Percentiles rank a stretch among this genome's conserved stretches.
Evolutionary conservation across 2,797 vertebrate species (phyloP).

Genomic region (Acrossocheilus wenchowensis): DNA sequence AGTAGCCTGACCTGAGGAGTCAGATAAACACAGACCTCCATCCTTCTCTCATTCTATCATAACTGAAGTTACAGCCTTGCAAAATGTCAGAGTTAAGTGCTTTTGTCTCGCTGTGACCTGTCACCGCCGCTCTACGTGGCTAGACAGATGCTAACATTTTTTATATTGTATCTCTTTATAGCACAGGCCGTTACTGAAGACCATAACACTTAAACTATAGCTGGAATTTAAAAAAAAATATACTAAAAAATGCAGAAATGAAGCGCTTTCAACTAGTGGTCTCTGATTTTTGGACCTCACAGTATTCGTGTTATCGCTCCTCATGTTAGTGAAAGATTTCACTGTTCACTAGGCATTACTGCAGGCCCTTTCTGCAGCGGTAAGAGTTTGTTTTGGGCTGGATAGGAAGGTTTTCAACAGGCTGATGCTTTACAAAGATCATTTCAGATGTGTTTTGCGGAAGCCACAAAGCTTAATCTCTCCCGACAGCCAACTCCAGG

Average conservation of each 20-base stretch:
- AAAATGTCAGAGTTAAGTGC: slow-evolving; percentile 49
- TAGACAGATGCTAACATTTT: slow-evolving; percentile 32
- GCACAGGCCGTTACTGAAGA: neutral
- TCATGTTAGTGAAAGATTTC: slow-evolving; percentile 25
- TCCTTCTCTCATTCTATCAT: slow-evolving; percentile 31
- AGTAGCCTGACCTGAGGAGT: slow-evolving; percentile 41
- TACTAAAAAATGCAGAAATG: neutral
- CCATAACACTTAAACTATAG: neutral
- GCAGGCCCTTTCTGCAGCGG: neutral
- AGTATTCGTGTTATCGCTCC: neutral
- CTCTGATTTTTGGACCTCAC: neutral
- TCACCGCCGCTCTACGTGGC: slow-evolving; percentile 14
- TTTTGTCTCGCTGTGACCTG: slow-evolving; percentile 39
- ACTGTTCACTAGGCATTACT: slow-evolving; percentile 16
- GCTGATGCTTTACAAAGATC: slow-evolving; percentile 42
- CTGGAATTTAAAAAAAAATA: neutral
- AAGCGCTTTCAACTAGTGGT: neutral
- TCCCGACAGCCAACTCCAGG: slow-evolving; percentile 62
- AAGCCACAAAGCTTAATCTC: slow-evolving; percentile 68
- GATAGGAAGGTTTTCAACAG: slow-evolving; percentile 9
- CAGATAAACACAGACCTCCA: slow-evolving; percentile 41
- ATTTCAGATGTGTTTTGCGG: slow-evolving; percentile 50
- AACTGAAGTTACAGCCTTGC: slow-evolving; percentile 42
- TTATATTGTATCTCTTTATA: slow-evolving; percentile 17
- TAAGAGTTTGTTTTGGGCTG: slow-evolving; percentile 35